Percentiles rank a stretch among this genome's conserved stretches.
Evolutionary conservation across 2,888 invertebrate genomes (phyloP).

Genomic region (Neria commutata): DNA sequence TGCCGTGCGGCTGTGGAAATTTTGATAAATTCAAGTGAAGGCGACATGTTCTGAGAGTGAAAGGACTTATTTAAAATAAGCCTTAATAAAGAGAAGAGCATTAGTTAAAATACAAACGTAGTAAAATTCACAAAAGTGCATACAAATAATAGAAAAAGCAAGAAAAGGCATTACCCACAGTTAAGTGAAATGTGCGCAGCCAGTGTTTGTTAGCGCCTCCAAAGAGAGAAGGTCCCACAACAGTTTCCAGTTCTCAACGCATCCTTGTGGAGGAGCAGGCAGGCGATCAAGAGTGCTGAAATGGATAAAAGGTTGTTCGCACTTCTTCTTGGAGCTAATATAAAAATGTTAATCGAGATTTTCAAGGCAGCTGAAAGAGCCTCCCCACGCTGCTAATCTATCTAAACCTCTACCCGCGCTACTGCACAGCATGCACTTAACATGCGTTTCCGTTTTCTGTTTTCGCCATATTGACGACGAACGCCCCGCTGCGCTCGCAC

Average conservation of each 20-base stretch:
- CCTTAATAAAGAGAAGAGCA: constrained; percentile 8
- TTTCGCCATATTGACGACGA: neutral
- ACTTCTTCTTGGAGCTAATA: neutral
- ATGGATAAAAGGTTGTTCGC: constrained; percentile 1
- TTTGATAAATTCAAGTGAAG: neutral
- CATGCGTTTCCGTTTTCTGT: neutral
- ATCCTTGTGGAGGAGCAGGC: neutral
- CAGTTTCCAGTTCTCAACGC: neutral
- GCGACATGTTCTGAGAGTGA: neutral
- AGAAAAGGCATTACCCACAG: constrained; percentile 43
- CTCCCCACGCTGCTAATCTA: too few relatives aligned
- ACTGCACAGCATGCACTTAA: neutral
- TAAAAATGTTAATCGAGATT: neutral
- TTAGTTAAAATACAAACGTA: neutral
- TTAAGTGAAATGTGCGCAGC: constrained; percentile 29
- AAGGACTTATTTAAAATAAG: constrained; percentile 6
- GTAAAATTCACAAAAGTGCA: neutral
- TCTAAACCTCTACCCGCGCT: too few relatives aligned
- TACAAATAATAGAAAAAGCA: neutral
- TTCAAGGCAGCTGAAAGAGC: too few relatives aligned
- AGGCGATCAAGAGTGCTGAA: neutral
- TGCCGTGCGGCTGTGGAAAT: neutral
- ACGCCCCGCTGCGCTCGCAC: neutral
- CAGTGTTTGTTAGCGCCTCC: constrained; percentile 6
- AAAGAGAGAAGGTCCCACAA: neutral